phyloP scores from a whole-genome alignment of 2,888 invertebrate species.

The Leptinotarsa peninsularis region DNA sequence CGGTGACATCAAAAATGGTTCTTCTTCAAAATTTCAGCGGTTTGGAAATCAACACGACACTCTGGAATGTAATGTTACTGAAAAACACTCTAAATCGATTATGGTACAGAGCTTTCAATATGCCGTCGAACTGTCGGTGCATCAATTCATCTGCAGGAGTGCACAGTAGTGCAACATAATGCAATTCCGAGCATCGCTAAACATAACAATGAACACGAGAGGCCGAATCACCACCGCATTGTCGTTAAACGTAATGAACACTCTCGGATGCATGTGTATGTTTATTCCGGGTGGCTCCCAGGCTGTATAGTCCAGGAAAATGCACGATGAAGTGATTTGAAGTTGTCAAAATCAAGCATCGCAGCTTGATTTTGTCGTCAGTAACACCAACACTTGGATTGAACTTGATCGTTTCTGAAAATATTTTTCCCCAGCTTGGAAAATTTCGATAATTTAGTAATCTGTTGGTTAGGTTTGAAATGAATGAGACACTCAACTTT shows the following conservation, averaged over 20 bases:
- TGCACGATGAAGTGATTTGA: neutral
- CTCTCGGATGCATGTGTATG: constrained; percentile 4
- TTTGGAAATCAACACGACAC: too few relatives aligned
- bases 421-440: too few relatives aligned
- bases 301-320: constrained; percentile 1
- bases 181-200: constrained; percentile 14
- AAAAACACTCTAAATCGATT: neutral
- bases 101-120: neutral
- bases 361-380: too few relatives aligned
- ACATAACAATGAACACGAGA: constrained; percentile 15
- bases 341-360: too few relatives aligned
- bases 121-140: constrained; percentile 7
- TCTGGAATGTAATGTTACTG: neutral
- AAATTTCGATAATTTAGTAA: too few relatives aligned
- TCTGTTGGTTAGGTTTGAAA: too few relatives aligned
- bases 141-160: constrained; percentile 14
- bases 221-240: constrained; percentile 14
- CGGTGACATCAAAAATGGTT: too few relatives aligned
- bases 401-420: too few relatives aligned
- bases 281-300: constrained; percentile 3
- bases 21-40: too few relatives aligned
- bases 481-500: too few relatives aligned
- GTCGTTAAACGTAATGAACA: constrained; percentile 17
- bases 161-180: constrained; percentile 11
- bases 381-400: too few relatives aligned